phyloP scores from a whole-genome alignment of 1,140 invertebrate species.

The Hycleus phaleratus region DNA sequence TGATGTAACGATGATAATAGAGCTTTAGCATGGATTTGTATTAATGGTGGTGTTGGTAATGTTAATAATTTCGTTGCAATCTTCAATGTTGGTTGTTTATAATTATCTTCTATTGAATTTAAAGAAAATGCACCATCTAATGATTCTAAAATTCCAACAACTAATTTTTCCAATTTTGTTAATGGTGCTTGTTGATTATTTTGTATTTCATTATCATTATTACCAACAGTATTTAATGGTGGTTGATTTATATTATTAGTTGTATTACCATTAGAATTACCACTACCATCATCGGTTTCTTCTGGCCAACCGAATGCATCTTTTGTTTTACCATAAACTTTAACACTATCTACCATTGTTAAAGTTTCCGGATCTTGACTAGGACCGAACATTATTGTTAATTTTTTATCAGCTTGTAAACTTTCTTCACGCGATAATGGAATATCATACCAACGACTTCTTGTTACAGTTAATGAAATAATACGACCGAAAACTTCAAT shows the following conservation, averaged over 20 bases:
- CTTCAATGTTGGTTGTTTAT: slow-evolving; percentile 55
- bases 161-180: slow-evolving; percentile 43
- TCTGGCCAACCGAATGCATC: slow-evolving; percentile 96
- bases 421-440: slow-evolving; percentile 92
- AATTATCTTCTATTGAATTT: slow-evolving; percentile 38
- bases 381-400: slow-evolving; percentile 82
- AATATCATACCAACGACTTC: slow-evolving; percentile 91
- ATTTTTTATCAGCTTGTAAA: slow-evolving; percentile 84
- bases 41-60: slow-evolving; percentile 68
- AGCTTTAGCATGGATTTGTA: slow-evolving; percentile 71
- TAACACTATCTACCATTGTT: slow-evolving; percentile 89
- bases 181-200: neutral
- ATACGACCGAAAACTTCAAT: slow-evolving; percentile 82
- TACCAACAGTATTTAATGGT: slow-evolving; percentile 19
- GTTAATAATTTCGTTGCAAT: slow-evolving; percentile 74
- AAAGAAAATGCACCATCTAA: slow-evolving; percentile 60
- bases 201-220: neutral
- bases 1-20: slow-evolving; percentile 73
- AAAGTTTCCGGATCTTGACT: slow-evolving; percentile 83
- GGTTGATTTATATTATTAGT: slow-evolving; percentile 19
- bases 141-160: slow-evolving; percentile 66
- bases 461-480: slow-evolving; percentile 63
- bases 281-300: slow-evolving; percentile 70
- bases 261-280: neutral
- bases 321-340: slow-evolving; percentile 93